phyloP scores from a whole-genome alignment of 1,140 invertebrate genomes.

The Planococcus citri region DNA sequence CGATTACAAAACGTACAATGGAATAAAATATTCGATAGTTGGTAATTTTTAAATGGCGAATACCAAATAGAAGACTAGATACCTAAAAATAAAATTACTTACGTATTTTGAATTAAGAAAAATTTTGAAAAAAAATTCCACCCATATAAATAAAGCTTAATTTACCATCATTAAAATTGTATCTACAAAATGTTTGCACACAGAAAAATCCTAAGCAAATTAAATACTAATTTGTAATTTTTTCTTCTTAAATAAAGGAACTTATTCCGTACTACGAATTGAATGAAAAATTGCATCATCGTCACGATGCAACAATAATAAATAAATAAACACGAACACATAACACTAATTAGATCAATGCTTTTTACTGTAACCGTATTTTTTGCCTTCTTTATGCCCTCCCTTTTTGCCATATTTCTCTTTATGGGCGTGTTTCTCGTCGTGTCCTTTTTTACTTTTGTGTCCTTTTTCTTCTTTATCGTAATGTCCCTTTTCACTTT shows the following conservation, averaged over 20 bases:
- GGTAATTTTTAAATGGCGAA: too few species aligned
- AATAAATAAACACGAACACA: neutral
- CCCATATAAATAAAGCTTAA: too few species aligned
- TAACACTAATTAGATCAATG: conserved; percentile 12
- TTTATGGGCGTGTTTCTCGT: conserved; percentile 51
- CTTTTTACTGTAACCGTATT: conserved; percentile 43
- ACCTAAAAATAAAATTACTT: too few species aligned
- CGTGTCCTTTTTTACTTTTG: conserved; percentile 53
- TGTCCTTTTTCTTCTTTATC: conserved; percentile 62
- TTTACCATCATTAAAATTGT: neutral
- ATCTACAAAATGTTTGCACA: too few species aligned
- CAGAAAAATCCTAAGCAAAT: neutral
- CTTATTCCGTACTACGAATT: conserved; percentile 8
- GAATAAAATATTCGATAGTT: too few species aligned
- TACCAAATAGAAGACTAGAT: too few species aligned
- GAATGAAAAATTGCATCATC: conserved; percentile 3
- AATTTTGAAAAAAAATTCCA: too few species aligned
- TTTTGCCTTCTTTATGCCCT: conserved; percentile 46
- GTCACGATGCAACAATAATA: too few species aligned
- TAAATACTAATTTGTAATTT: neutral
- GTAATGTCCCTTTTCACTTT: conserved; percentile 58
- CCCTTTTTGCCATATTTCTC: conserved; percentile 52
- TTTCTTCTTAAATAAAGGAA: conserved; percentile 16
- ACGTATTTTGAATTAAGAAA: too few species aligned
- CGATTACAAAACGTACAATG: too few species aligned